Percentiles rank a stretch among this genome's conserved stretches.
These are phyloP conservation scores for Hydriomena furcata DNA, from an alignment of 2,888 invertebrate genomes.

Conservation along the genomic window DNA sequence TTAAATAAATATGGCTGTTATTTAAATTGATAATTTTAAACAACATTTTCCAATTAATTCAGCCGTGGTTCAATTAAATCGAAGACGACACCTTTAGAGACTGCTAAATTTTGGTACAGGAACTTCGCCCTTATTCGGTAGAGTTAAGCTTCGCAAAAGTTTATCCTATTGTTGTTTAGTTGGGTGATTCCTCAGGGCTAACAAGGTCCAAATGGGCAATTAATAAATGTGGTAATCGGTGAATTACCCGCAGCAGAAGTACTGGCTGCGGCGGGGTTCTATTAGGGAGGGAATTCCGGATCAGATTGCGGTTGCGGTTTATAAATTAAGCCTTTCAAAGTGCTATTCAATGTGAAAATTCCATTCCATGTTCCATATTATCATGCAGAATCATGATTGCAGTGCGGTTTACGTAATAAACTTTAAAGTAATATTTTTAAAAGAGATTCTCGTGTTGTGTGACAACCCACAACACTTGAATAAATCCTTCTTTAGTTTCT, in stretches of 20 bases:
- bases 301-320: conserved; percentile 9
- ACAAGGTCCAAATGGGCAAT: conserved; percentile 22
- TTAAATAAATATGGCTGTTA: neutral
- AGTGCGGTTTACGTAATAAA: no score
- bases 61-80: conserved; percentile 19
- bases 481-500: no score
- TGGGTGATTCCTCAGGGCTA: conserved; percentile 19
- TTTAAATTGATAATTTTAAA: conserved; percentile 10
- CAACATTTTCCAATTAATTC: conserved; percentile 16
- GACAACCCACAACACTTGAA: no score
- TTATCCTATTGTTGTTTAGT: conserved; percentile 1
- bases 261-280: conserved; percentile 11
- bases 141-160: neutral
- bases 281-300: conserved; percentile 1
- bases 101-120: neutral
- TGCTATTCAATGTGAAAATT: neutral
- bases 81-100: conserved; percentile 11
- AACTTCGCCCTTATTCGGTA: neutral
- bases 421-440: no score
- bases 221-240: conserved; percentile 32
- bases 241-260: conserved; percentile 16
- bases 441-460: no score
- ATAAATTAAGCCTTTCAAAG: neutral
- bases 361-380: no score
- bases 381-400: no score